Percentiles rank a stretch among this genome's conserved stretches.
phyloP scores from a whole-genome alignment of 2,113 vertebrate species.

The Pica pica region DNA sequence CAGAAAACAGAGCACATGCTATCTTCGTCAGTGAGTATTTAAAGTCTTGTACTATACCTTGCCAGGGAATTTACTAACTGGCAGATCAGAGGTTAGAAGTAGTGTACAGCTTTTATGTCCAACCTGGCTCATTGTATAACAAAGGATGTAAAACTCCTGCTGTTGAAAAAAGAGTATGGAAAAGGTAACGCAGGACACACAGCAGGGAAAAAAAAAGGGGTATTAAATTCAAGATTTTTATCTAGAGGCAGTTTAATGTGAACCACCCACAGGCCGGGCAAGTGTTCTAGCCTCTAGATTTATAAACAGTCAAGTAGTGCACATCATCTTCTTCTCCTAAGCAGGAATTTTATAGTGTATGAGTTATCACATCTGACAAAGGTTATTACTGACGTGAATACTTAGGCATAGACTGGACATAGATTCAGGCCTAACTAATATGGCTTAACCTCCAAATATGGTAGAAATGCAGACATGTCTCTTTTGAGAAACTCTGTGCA shows the following conservation, averaged over 20 bases:
- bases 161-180: neutral
- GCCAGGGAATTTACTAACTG: neutral
- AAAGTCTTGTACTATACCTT: neutral
- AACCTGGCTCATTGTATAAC: neutral
- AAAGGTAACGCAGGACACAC: accelerated
- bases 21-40: neutral
- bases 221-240: neutral
- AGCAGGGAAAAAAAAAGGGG: no score
- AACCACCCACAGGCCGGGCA: neutral
- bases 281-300: neutral
- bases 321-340: neutral
- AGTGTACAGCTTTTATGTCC: neutral
- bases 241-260: neutral
- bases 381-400: neutral
- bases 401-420: neutral
- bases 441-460: neutral
- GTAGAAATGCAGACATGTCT: neutral
- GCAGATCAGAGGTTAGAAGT: neutral
- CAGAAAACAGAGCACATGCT: accelerated
- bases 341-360: neutral
- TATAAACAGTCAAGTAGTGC: neutral
- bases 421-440: neutral
- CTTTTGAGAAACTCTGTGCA: neutral
- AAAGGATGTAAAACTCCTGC: neutral
- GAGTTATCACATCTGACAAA: neutral